Base-by-base conservation (phyloP, 1,140 invertebrate genomes). In the Brachystomella parvula region DNA sequence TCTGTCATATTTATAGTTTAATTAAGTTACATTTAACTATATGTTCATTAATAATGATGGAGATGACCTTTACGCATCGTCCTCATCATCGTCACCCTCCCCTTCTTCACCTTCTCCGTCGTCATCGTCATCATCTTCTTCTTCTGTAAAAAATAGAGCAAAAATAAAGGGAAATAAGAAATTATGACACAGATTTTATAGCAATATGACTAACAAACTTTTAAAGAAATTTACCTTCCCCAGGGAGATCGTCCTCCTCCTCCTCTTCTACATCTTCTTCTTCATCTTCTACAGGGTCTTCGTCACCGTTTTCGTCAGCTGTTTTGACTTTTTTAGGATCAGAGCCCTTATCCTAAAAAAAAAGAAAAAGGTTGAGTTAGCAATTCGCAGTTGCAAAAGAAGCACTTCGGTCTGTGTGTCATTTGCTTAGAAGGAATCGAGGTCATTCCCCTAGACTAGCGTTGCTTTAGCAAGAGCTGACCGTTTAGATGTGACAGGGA, bases 281-380 rank as follows among this genome's bases (percentile, higher is more conserved):
- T 28, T 69, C 71, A n/a, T 73, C 73, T 9, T 73, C 69, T n/a
- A 69, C 69, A 17, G 72, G 70, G 15, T 73, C 73, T 12, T 74
- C 73, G 32, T 75, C 74, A 19, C 71, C 74, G 66, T 75, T 73
- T 47, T 72, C 74, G 60, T 75, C 72, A 3, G 30, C 19, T 3
- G 60, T 72, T 56, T 70, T 75, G n/a, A 70, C 67, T 61, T 75
- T 75, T 57, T 75, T 75, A n/a, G 68, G 62, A 15, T 75, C 74
- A 24, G 70, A 65, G 33, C 62, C 60, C 31, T 71, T 71, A 29
- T 71, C 69, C 65, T 71, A 49, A 30, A 31, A 63, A 57, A 1
- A 49, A 61, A 65, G 17, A 61, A 69, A 62, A 62, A 44, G 28
- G n/a, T n/a, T 6, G 17, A 63, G 12, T 33, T 26, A 30, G 12